These are phyloP conservation scores for Leucosticte australis DNA, from an alignment of 2,113 vertebrate genomes.

Conservation along the genomic window DNA sequence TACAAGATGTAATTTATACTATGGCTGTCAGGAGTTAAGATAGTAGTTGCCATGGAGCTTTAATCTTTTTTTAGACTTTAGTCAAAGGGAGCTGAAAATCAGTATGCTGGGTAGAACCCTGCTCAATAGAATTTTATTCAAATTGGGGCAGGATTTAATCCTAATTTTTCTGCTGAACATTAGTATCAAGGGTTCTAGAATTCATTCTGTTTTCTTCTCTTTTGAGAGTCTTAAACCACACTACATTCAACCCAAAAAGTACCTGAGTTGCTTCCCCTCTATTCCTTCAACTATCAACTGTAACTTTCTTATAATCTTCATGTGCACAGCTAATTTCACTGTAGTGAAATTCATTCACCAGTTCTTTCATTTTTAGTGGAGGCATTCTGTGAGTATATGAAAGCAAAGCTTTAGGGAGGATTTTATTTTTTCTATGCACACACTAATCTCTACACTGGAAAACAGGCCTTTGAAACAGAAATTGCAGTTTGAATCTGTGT, in stretches of 20 bases:
- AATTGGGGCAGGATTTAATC: slow-evolving; percentile 29
- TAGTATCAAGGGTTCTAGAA: not conserved
- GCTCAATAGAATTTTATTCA: slow-evolving; percentile 40
- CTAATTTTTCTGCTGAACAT: not conserved
- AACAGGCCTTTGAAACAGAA: not conserved
- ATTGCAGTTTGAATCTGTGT: not conserved
- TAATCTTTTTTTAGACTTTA: slow-evolving; percentile 67
- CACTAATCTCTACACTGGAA: not conserved
- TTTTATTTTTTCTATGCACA: not conserved
- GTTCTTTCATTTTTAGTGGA: not conserved
- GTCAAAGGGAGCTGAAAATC: slow-evolving; percentile 49
- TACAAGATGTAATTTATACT: slow-evolving; percentile 57
- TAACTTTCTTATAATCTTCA: not conserved
- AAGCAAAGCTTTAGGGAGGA: not conserved
- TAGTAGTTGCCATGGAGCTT: slow-evolving; percentile 67
- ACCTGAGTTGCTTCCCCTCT: not conserved
- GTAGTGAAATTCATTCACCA: not conserved
- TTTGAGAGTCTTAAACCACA: not conserved
- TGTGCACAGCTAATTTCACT: not conserved
- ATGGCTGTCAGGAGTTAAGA: slow-evolving; percentile 57
- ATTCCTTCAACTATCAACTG: not conserved
- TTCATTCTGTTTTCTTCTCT: not conserved
- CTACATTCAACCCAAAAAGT: not conserved
- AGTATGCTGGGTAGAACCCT: slow-evolving; percentile 37
- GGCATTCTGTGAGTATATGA: not conserved